Percentiles rank a stretch among this genome's conserved stretches.
Conservation (phyloP, 2,797 vertebrate species). For the Bucorvus abyssinicus region DNA sequence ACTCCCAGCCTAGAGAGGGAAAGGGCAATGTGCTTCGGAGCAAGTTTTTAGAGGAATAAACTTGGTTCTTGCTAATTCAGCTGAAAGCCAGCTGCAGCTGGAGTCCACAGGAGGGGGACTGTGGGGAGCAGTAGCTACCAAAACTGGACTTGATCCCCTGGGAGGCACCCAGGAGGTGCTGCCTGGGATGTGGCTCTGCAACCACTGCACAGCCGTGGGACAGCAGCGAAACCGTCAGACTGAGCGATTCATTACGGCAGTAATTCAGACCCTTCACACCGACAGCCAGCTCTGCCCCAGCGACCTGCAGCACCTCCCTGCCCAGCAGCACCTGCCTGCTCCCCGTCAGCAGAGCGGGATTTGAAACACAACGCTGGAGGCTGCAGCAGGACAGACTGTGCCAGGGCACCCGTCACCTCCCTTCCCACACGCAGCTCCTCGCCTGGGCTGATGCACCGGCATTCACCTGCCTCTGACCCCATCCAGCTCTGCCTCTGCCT, state of each 20-base stretch:
- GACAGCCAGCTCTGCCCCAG: neutral
- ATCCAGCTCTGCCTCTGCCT: neutral
- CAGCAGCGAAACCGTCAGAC: neutral
- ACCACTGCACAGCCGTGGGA: neutral
- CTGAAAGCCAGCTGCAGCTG: neutral
- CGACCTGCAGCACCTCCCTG: fast-evolving
- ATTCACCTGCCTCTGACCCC: neutral
- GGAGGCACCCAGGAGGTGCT: neutral
- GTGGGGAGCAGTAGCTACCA: neutral
- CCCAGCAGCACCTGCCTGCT: neutral
- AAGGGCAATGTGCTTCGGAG: neutral
- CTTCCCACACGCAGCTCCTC: fast-evolving
- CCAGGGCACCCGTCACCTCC: neutral
- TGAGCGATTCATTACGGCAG: neutral
- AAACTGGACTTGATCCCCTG: neutral
- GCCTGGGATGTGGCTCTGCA: neutral
- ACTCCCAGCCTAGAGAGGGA: neutral
- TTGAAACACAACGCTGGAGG: neutral
- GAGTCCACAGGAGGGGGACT: neutral
- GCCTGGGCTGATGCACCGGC: neutral
- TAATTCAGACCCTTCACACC: neutral
- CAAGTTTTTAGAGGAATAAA: neutral
- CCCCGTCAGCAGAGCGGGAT: neutral
- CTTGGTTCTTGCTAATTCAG: neutral
- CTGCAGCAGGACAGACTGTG: neutral